Percentiles rank a stretch among this genome's conserved stretches.
phyloP scores from a whole-genome alignment of 2,888 invertebrate species.

The Allacma fusca region DNA sequence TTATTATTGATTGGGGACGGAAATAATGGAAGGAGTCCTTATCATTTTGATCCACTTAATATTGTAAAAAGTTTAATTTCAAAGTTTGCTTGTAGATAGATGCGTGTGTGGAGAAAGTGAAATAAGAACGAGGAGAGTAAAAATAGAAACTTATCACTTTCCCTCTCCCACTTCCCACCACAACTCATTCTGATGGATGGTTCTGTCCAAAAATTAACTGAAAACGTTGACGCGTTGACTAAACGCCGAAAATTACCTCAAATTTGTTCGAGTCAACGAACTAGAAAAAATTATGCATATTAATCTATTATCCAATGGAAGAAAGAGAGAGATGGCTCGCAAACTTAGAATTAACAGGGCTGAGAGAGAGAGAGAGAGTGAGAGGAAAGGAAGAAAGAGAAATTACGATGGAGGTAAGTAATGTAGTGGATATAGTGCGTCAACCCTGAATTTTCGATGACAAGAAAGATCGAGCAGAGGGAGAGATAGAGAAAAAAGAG shows the following conservation, averaged over 20 bases:
- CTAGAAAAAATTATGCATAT: constrained; percentile 39
- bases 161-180: neutral
- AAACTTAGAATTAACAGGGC: neutral
- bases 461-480: constrained; percentile 28
- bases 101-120: neutral
- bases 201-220: constrained; percentile 34
- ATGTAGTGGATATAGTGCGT: constrained; percentile 9
- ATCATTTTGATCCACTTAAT: no score
- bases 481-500: constrained; percentile 9
- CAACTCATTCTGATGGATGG: constrained; percentile 27
- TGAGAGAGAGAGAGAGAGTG: constrained; percentile 21
- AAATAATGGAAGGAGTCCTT: no score
- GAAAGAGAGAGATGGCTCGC: neutral
- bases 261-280: constrained; percentile 37
- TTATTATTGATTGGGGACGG: no score
- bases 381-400: neutral
- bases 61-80: no score
- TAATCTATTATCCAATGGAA: constrained; percentile 31
- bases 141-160: neutral
- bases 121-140: neutral
- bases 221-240: constrained; percentile 34
- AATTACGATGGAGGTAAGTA: constrained; percentile 27
- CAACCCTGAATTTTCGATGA: constrained; percentile 38
- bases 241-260: constrained; percentile 36
- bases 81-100: no score